Evolutionary conservation across 2,797 vertebrate genomes (phyloP).

Genomic region (Choloepus didactylus): DNA sequence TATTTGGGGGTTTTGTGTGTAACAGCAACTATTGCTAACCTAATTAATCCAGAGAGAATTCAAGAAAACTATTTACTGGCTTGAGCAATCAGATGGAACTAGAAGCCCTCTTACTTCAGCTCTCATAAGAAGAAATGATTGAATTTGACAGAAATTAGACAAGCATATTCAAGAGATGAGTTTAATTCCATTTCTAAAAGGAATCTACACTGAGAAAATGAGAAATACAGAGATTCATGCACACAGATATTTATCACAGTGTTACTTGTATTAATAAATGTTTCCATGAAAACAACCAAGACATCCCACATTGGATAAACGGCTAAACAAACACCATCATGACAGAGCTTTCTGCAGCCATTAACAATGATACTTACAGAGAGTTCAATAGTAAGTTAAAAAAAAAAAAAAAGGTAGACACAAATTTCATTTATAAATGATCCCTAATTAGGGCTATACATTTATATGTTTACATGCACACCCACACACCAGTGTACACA

Average conservation of each 20-base stretch:
- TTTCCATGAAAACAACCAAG: background rate
- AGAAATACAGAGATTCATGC: background rate
- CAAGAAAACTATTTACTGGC: background rate
- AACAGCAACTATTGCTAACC: background rate
- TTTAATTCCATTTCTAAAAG: slow-evolving; percentile 4
- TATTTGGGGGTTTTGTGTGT: background rate
- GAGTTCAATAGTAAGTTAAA: background rate
- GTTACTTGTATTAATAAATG: background rate
- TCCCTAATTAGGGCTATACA: background rate
- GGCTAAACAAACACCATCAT: background rate
- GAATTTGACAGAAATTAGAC: background rate
- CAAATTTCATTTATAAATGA: background rate
- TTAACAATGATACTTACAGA: slow-evolving; percentile 15
- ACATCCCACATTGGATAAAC: background rate
- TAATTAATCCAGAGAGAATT: slow-evolving; percentile 2
- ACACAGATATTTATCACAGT: background rate
- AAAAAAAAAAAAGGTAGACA: background rate
- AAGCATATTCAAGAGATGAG: background rate
- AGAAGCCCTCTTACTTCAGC: background rate
- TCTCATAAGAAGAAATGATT: background rate
- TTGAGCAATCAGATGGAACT: background rate
- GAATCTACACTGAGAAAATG: background rate
- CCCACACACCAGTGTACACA: background rate
- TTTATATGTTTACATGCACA: background rate
- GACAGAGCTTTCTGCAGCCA: background rate